Percentiles rank a stretch among this genome's conserved stretches.
Evolutionary conservation across 92 coral and sea anemone species (phyloP).

Genomic region (Palythoa grandis): DNA sequence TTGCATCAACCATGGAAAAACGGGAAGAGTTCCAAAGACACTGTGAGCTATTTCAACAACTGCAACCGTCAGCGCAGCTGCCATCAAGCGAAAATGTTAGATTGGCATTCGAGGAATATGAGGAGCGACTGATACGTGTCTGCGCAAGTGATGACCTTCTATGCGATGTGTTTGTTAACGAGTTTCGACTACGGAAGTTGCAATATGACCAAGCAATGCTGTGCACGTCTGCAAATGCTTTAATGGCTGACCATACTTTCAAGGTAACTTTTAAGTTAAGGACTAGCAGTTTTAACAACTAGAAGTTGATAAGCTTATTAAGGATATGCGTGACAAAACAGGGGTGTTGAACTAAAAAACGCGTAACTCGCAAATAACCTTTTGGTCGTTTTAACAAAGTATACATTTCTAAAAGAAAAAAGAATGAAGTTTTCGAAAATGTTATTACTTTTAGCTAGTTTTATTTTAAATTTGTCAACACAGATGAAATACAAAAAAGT

Average conservation of each 20-base stretch:
- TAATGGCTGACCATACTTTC: slow-evolving; percentile 72
- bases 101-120: background rate
- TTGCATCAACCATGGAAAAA: background rate
- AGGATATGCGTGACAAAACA: background rate
- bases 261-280: slow-evolving; percentile 39
- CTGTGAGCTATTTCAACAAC: background rate
- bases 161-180: slow-evolving; percentile 16
- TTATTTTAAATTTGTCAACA: too few species aligned
- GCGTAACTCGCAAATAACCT: too few species aligned
- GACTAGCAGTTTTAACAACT: background rate
- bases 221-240: slow-evolving; percentile 45
- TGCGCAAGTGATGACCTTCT: slow-evolving; percentile 29
- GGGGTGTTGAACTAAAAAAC: background rate
- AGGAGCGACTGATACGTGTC: background rate
- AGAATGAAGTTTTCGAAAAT: too few species aligned
- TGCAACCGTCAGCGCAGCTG: background rate
- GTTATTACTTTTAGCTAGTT: too few species aligned
- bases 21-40: background rate
- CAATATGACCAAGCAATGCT: slow-evolving; percentile 31
- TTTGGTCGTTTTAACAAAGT: too few species aligned
- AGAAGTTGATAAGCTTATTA: too few species aligned
- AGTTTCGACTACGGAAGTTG: slow-evolving; percentile 23
- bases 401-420: too few species aligned
- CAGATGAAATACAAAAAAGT: too few species aligned
- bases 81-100: background rate